Evolutionary conservation across 2,113 vertebrate genomes (phyloP).

Genomic region (Zosterops pallidus): DNA sequence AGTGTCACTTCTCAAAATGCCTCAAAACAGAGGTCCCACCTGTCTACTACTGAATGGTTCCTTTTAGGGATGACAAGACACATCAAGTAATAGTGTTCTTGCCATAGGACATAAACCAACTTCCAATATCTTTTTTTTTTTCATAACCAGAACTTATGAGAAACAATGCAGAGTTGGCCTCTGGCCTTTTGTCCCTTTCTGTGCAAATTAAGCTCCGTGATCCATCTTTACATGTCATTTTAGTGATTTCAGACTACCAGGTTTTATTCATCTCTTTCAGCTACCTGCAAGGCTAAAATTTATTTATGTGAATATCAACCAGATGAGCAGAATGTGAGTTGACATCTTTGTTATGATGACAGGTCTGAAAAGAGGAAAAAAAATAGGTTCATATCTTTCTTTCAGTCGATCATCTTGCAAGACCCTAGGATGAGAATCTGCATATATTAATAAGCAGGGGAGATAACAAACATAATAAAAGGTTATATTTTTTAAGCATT

Average conservation of each 20-base stretch:
- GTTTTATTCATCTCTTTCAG: not conserved
- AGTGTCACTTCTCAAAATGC: not conserved
- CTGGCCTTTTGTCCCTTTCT: not conserved
- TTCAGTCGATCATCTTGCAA: not conserved
- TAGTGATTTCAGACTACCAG: not conserved
- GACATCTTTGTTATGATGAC: not conserved
- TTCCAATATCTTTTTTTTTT: not conserved
- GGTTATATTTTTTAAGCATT: not conserved
- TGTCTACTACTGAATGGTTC: not conserved
- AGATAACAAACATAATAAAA: not conserved
- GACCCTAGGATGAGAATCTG: not conserved
- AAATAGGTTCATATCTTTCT: no score
- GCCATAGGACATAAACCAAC: not conserved
- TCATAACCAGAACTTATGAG: not conserved
- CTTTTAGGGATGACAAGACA: not conserved
- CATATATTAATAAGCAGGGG: fast-evolving
- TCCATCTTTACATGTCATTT: not conserved
- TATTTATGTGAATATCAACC: not conserved
- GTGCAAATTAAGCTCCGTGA: not conserved
- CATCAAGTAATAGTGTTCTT: not conserved
- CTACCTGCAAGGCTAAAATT: not conserved
- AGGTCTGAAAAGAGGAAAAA: not conserved
- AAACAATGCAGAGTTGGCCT: not conserved
- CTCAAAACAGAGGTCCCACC: not conserved
- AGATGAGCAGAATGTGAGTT: not conserved